phyloP scores from a whole-genome alignment of 2,797 vertebrate species.

The Amphiprion clarkii region DNA sequence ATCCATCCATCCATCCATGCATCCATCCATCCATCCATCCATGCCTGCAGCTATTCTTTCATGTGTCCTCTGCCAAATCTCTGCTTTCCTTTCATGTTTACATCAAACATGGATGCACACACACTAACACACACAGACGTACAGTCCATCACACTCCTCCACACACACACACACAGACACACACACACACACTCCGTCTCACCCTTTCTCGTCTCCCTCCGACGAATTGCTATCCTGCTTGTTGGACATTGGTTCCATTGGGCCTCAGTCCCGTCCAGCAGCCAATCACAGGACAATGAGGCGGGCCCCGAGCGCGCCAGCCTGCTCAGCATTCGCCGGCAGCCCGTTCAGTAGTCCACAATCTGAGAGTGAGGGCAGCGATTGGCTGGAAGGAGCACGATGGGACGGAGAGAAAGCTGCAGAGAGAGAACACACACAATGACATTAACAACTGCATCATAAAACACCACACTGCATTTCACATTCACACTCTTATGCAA shows the following conservation, averaged over 20 bases:
- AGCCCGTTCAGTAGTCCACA: constrained; percentile 65
- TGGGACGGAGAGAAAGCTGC: constrained; percentile 54
- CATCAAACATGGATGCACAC: constrained; percentile 39
- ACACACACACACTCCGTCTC: constrained; percentile 62
- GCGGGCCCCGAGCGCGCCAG: constrained; percentile 80
- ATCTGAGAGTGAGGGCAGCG: constrained; percentile 37
- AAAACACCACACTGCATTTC: background rate
- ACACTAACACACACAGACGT: background rate
- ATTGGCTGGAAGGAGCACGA: constrained; percentile 50
- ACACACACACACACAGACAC: constrained; percentile 10
- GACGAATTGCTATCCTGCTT: constrained; percentile 92
- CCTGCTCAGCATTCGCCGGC: constrained; percentile 75
- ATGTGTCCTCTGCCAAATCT: constrained; percentile 48
- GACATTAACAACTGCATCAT: background rate
- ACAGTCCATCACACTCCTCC: constrained; percentile 2
- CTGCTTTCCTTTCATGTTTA: constrained; percentile 59
- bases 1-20: constrained; percentile 1
- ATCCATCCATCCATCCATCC: background rate
- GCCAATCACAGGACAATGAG: constrained; percentile 90
- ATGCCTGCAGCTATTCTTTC: constrained; percentile 27
- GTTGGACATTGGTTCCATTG: constrained; percentile 94
- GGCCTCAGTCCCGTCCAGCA: constrained; percentile 90
- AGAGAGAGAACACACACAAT: constrained; percentile 2
- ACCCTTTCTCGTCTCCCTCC: constrained; percentile 95
- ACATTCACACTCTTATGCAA: background rate